Conservation (phyloP, 2,888 invertebrate species). For the Branchellion lobata region DNA sequence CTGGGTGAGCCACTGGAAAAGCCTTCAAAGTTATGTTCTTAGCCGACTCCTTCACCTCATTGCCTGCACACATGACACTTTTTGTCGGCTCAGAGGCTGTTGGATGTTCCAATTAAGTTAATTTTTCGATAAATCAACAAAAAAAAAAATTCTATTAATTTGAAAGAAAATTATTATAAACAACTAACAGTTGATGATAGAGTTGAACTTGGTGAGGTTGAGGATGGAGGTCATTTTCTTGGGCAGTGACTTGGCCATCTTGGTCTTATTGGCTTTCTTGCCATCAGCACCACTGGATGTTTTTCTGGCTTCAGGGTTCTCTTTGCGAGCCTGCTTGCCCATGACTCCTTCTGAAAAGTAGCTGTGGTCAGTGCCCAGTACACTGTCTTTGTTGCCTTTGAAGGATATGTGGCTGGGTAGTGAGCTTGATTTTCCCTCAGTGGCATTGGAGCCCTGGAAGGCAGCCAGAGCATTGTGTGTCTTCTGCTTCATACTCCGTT, state of each 20-base stretch:
- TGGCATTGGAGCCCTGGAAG: not conserved
- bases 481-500: not conserved
- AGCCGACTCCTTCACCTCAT: too few species aligned
- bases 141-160: too few species aligned
- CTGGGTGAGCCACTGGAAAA: too few species aligned
- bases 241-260: not conserved
- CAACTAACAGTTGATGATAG: not conserved
- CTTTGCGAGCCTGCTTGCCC: too few species aligned
- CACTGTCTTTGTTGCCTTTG: not conserved
- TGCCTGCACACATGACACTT: too few species aligned
- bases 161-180: not conserved
- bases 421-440: not conserved
- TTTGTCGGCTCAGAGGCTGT: too few species aligned
- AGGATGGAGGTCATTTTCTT: constrained; percentile 12
- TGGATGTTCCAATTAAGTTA: too few species aligned
- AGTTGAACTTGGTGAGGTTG: not conserved
- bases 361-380: not conserved
- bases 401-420: not conserved
- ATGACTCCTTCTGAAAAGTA: not conserved
- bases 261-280: too few species aligned
- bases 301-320: too few species aligned
- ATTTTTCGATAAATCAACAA: too few species aligned
- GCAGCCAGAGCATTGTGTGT: not conserved
- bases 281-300: too few species aligned
- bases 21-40: too few species aligned